A percentile compares a stretch with the other conserved stretches of the same genome.
Conservation (phyloP, 2,797 vertebrate genomes). For the Poecilia gillii region DNA sequence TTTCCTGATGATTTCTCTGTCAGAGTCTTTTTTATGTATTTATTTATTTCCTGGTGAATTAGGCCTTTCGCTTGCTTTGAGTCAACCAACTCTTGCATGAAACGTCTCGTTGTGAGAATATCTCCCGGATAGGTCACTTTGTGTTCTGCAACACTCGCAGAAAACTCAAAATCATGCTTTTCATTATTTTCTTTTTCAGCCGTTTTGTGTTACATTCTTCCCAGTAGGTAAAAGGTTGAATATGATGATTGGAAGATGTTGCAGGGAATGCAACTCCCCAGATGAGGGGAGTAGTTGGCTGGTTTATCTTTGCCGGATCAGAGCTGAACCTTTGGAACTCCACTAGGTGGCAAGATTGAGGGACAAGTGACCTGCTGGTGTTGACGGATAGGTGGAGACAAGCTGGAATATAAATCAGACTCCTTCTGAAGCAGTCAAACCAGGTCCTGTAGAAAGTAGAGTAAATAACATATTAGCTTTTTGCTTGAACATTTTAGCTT, state of each 20-base stretch:
- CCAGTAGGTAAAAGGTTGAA: conserved; percentile 10
- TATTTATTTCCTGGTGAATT: conserved; percentile 28
- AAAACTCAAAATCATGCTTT: conserved; percentile 17
- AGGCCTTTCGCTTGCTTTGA: conserved; percentile 15
- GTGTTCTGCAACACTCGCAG: conserved; percentile 51
- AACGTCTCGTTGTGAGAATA: conserved; percentile 9
- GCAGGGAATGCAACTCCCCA: conserved; percentile 77
- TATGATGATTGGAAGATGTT: conserved; percentile 31
- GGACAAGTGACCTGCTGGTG: conserved; percentile 65
- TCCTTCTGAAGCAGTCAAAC: conserved; percentile 71
- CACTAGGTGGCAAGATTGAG: conserved; percentile 69
- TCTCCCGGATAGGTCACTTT: conserved; percentile 42
- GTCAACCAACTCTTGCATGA: conserved; percentile 22
- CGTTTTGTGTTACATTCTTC: conserved; percentile 12
- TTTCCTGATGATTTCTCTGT: conserved; percentile 18
- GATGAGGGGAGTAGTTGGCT: conserved; percentile 75
- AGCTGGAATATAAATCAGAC: conserved; percentile 59
- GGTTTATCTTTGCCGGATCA: conserved; percentile 68
- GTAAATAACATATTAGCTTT: conserved; percentile 22
- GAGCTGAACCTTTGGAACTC: conserved; percentile 64
- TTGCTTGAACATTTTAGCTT: conserved; percentile 9
- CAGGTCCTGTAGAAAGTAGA: conserved; percentile 38
- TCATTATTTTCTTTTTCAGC: conserved; percentile 8
- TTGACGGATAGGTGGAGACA: conserved; percentile 74
- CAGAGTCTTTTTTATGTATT: conserved; percentile 8